Evolutionary conservation across 2,888 invertebrate species (phyloP).

Genomic region (Cheilosia vulpina): DNA sequence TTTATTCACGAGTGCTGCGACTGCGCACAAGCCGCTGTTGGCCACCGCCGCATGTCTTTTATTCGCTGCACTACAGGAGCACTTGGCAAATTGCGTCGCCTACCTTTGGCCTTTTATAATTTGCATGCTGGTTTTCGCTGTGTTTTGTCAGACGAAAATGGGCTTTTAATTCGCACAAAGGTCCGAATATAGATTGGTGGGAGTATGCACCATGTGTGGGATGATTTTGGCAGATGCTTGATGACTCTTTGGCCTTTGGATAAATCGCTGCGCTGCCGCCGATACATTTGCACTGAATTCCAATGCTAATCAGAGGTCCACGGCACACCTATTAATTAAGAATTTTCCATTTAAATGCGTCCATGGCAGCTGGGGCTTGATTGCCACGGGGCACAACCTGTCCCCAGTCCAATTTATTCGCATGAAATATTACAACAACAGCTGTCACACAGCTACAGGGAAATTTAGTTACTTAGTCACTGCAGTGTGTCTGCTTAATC

Average conservation of each 20-base stretch:
- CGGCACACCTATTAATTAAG: slow-evolving; percentile 39
- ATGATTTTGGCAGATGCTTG: background rate
- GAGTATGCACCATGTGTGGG: background rate
- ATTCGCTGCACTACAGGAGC: slow-evolving; percentile 26
- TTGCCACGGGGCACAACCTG: slow-evolving; percentile 25
- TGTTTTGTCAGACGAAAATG: slow-evolving; percentile 19
- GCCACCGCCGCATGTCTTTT: background rate
- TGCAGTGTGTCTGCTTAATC: slow-evolving; percentile 5
- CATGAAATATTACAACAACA: slow-evolving; percentile 46
- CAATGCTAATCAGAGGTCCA: background rate
- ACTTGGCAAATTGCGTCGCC: slow-evolving; percentile 35
- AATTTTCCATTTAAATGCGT: slow-evolving; percentile 19
- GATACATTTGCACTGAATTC: slow-evolving; percentile 9
- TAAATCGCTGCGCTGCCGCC: background rate
- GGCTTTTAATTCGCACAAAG: slow-evolving; percentile 14
- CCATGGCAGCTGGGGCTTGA: slow-evolving; percentile 5
- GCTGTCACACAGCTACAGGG: slow-evolving; percentile 20
- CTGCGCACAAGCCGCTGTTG: background rate
- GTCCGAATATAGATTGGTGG: background rate
- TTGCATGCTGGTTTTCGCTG: slow-evolving; percentile 4
- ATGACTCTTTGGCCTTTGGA: background rate
- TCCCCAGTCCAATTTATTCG: slow-evolving; percentile 29
- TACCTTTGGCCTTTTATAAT: slow-evolving; percentile 55
- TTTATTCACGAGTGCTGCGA: slow-evolving; percentile 9
- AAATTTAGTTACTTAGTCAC: slow-evolving; percentile 13